phyloP scores from a whole-genome alignment of 1,140 invertebrate species.

The Leptinotarsa texana region DNA sequence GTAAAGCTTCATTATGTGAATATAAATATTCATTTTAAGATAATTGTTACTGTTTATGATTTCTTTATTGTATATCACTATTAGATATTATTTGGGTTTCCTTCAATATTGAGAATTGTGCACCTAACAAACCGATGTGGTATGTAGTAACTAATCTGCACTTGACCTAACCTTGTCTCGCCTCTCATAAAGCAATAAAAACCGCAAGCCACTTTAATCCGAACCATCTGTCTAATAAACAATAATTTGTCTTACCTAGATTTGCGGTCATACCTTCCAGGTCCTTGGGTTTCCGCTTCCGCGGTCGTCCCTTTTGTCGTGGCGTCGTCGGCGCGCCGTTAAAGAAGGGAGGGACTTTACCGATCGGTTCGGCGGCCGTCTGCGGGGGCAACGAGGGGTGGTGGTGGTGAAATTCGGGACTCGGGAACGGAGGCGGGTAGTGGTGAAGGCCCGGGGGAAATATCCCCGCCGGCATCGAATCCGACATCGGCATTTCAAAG shows the following conservation, averaged over 20 bases:
- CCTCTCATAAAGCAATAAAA: no score
- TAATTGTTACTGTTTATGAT: no score
- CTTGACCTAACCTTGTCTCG: no score
- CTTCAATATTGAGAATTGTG: no score
- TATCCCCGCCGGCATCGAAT: conserved; percentile 66
- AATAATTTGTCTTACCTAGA: conserved; percentile 67
- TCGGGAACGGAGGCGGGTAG: conserved; percentile 62
- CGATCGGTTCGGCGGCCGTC: conserved; percentile 52
- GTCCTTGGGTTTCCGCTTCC: conserved; percentile 89
- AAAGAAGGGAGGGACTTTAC: conserved; percentile 67
- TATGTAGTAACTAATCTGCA: no score
- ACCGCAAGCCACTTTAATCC: conserved; percentile 12
- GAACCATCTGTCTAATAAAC: conserved; percentile 16
- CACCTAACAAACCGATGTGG: no score
- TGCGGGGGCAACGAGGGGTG: conserved; percentile 54
- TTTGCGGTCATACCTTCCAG: conserved; percentile 81
- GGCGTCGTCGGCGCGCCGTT: conserved; percentile 71
- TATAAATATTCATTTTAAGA: no score
- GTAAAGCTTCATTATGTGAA: no score
- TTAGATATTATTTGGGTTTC: no score
- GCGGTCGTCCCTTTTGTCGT: conserved; percentile 86
- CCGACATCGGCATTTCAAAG: conserved; percentile 66
- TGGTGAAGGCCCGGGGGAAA: conserved; percentile 58
- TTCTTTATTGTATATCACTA: no score
- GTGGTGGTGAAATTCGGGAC: conserved; percentile 61